phyloP scores from a whole-genome alignment of 1,140 invertebrate species.

The Solen grandis region DNA sequence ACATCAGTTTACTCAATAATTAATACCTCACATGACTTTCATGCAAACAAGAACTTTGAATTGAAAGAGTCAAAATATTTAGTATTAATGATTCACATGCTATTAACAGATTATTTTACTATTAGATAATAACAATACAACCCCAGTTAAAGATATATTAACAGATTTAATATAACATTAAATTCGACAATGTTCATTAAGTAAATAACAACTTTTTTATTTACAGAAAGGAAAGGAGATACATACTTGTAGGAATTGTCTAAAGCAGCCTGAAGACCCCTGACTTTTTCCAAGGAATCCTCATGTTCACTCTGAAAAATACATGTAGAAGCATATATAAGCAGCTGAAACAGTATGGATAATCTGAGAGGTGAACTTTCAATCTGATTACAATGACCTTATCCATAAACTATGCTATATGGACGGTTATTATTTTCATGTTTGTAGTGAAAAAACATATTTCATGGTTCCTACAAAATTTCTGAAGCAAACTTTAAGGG shows the following conservation, averaged over 20 bases:
- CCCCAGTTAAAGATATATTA: neutral
- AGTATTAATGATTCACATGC: neutral
- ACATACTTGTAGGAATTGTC: slow-evolving; percentile 82
- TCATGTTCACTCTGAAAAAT: slow-evolving; percentile 78
- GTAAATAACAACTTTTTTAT: neutral
- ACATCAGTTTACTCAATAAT: neutral
- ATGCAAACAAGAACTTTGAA: neutral
- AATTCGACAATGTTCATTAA: neutral
- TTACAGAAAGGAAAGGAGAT: neutral
- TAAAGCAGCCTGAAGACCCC: slow-evolving; percentile 79
- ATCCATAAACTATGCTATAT: too few species aligned
- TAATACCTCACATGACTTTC: neutral
- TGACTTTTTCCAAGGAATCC: slow-evolving; percentile 78
- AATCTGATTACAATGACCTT: too few species aligned
- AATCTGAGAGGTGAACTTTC: too few species aligned
- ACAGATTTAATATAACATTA: neutral
- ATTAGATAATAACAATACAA: neutral
- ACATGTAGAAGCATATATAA: too few species aligned
- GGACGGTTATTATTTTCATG: too few species aligned
- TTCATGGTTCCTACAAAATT: too few species aligned
- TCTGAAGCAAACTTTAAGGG: too few species aligned
- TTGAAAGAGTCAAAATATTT: neutral
- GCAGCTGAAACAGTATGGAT: too few species aligned
- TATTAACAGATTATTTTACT: neutral
- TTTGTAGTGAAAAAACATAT: too few species aligned